These are phyloP conservation scores for Oscheius sp. DNA, from an alignment of 2,888 invertebrate genomes.

Conservation along the genomic window DNA sequence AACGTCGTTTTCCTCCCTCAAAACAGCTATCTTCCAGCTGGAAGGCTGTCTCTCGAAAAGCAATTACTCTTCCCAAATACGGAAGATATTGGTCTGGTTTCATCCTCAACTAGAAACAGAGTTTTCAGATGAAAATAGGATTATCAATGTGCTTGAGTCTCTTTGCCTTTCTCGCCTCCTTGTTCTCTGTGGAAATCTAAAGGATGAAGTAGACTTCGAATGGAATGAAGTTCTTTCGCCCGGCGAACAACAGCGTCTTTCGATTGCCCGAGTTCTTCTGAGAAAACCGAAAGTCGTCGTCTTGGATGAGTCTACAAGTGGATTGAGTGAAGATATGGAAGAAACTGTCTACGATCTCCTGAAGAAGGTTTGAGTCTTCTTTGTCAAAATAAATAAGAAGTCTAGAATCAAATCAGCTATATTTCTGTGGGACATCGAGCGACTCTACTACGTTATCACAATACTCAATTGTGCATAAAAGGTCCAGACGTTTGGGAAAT, in stretches of 20 bases:
- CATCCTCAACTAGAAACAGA: background rate
- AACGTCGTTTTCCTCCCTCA: constrained; percentile 74
- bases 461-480: constrained; percentile 69
- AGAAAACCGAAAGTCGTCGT: constrained; percentile 24
- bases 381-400: background rate
- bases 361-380: constrained; percentile 3
- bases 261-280: constrained; percentile 20
- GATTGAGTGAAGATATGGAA: constrained; percentile 26
- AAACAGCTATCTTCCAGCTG: constrained; percentile 74
- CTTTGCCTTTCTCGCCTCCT: constrained; percentile 4
- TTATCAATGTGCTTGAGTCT: constrained; percentile 1
- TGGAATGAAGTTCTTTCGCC: constrained; percentile 84
- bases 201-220: constrained; percentile 19
- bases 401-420: constrained; percentile 71
- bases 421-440: constrained; percentile 75
- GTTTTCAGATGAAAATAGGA: constrained; percentile 1
- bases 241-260: constrained; percentile 92
- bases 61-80: constrained; percentile 28
- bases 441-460: constrained; percentile 73
- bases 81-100: background rate
- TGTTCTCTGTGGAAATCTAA: constrained; percentile 9
- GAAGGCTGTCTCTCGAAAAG: constrained; percentile 70
- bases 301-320: constrained; percentile 30
- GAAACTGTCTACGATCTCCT: constrained; percentile 22
- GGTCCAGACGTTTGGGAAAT: constrained; percentile 15